Conservation (phyloP, 2,888 invertebrate genomes). For the Sarcophaga subvicina region DNA sequence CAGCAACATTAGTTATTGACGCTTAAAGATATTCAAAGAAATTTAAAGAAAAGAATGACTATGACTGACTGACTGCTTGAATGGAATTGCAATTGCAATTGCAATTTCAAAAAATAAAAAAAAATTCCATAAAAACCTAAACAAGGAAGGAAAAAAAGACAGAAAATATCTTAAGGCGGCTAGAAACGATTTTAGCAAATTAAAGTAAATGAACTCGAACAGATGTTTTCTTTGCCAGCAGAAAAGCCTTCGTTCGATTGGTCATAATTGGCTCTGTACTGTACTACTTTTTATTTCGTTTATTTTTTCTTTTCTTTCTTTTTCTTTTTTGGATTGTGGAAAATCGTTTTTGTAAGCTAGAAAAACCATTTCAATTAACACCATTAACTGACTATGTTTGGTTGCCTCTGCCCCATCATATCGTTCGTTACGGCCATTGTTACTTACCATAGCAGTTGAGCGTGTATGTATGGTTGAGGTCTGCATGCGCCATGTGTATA, state of each 20-base stretch:
- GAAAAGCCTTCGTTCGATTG: neutral
- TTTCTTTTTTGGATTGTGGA: neutral
- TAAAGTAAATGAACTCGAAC: neutral
- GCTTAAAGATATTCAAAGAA: slow-evolving; percentile 54
- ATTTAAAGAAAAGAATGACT: slow-evolving; percentile 15
- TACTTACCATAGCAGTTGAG: neutral
- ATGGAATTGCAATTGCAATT: too few species aligned
- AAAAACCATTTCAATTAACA: slow-evolving; percentile 66
- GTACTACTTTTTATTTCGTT: neutral
- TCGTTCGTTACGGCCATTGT: neutral
- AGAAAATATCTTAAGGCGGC: neutral
- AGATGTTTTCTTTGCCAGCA: neutral
- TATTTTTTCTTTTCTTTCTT: too few species aligned
- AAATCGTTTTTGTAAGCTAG: slow-evolving; percentile 18
- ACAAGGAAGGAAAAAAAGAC: neutral
- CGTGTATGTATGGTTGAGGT: slow-evolving; percentile 35
- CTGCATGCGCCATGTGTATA: slow-evolving; percentile 15
- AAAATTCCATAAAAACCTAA: too few species aligned
- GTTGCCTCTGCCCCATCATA: neutral
- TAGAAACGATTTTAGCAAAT: neutral
- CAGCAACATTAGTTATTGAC: slow-evolving; percentile 27
- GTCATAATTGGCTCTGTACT: neutral
- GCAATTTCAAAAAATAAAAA: too few species aligned
- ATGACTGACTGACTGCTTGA: too few species aligned
- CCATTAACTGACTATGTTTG: slow-evolving; percentile 54